Conservation (phyloP, 2,888 invertebrate genomes). For the Fragum sueziense region DNA sequence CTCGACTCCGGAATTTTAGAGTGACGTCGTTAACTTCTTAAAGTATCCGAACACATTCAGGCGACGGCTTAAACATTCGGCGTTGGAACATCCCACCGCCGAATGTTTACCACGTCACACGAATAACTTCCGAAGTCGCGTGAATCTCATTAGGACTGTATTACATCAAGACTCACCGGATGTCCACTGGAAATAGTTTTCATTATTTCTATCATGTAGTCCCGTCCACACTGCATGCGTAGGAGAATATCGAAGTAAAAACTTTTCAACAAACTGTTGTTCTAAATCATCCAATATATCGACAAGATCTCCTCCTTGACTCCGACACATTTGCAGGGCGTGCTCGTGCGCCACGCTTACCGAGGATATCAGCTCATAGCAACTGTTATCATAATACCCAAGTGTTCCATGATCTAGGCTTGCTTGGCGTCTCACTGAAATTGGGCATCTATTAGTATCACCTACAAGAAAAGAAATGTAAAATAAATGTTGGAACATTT, state of each 20-base stretch:
- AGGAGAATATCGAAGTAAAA: constrained; percentile 7
- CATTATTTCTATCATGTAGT: constrained; percentile 11
- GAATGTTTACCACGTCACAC: no score
- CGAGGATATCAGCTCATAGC: constrained; percentile 23
- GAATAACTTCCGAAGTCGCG: not conserved
- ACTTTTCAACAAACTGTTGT: constrained; percentile 10
- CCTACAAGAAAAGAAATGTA: no score
- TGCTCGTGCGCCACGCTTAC: not conserved
- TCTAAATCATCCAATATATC: constrained; percentile 5
- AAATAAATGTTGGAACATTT: no score
- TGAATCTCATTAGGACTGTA: no score
- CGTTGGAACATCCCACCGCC: no score
- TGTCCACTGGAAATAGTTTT: constrained; percentile 30
- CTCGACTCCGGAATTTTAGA: not conserved
- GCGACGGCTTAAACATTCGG: no score
- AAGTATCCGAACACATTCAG: not conserved
- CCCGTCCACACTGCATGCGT: constrained; percentile 28
- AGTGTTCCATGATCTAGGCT: not conserved
- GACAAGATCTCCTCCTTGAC: constrained; percentile 17
- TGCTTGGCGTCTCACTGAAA: not conserved
- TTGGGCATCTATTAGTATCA: not conserved
- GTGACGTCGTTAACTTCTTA: not conserved
- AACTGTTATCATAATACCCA: constrained; percentile 8
- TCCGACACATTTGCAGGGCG: constrained; percentile 1
- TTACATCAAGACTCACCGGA: constrained; percentile 16